These are phyloP conservation scores for Phylloscopus trochilus DNA, from an alignment of 2,113 vertebrate species.

Conservation along the genomic window DNA sequence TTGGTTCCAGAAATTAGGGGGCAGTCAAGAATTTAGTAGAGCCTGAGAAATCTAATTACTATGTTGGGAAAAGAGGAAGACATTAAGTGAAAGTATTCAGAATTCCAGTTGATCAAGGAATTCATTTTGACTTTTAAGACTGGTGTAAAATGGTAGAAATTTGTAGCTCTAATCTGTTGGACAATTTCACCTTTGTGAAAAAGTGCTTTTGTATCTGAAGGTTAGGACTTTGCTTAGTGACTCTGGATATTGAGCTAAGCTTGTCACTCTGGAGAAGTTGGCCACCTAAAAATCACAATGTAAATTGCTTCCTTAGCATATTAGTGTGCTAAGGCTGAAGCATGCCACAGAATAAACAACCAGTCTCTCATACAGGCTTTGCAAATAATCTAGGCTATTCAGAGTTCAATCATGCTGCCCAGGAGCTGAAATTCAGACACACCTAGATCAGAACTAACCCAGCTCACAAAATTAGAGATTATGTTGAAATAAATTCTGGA, in stretches of 20 bases:
- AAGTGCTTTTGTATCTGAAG: neutral
- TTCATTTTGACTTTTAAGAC: neutral
- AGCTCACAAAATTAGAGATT: neutral
- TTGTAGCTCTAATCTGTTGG: neutral
- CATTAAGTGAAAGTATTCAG: neutral
- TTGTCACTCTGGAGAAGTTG: neutral
- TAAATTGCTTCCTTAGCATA: neutral
- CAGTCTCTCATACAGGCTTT: rapidly evolving
- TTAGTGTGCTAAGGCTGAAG: neutral
- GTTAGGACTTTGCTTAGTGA: neutral
- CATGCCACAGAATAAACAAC: neutral
- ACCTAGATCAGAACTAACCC: neutral
- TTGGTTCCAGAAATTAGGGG: neutral
- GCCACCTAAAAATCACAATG: neutral
- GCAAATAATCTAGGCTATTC: neutral
- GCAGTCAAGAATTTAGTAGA: neutral
- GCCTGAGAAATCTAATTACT: neutral
- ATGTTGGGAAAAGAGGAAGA: neutral
- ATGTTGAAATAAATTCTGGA: neutral
- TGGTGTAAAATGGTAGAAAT: neutral
- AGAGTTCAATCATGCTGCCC: neutral
- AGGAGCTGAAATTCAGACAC: neutral
- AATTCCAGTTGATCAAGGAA: neutral
- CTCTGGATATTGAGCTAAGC: neutral
- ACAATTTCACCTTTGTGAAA: neutral